Evolutionary conservation across 2,113 vertebrate species (phyloP), one percentile per base, ranked within the genome.

Genomic region (Cryptomyrus ogoouensis): DNA sequence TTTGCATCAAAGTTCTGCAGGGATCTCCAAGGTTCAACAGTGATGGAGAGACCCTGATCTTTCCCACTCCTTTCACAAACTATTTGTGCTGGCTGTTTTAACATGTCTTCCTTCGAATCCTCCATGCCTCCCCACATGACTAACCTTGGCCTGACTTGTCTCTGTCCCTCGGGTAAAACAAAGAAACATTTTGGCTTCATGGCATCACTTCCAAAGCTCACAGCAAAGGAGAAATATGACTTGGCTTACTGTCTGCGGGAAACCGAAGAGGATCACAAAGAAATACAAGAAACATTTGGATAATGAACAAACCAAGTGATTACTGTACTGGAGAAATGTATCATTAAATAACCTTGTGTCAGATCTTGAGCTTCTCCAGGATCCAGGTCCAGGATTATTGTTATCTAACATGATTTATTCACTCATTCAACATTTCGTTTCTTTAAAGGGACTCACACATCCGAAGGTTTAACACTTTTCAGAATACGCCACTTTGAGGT

Each of bases 131-230:
- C 21, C 88, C 88, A 89, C 88, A 77, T 70, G 13, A 44, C 66
- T 50, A 89, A 74, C 88, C 66, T 80, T 89, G 88, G 88, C 88
- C n/a, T 89, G 62, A 89, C 88, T 77, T 31, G 31, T 49, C 42
- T 89, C 24, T 50, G 77, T 89, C 46, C 62, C 62, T 89, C 47
- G 24, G 66, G 66, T 58, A 50, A 80, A 80, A 42, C 74, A 80
- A 80, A 80, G 17, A 27, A 77, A 21, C 46, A 1, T 49, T 35
- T 77, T 50, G 88, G 88, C 66, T 89, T 12, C 52, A 3, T 42
- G 27, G 86, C 50, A 42, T 50, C 27, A 50, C 44, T 86, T 86
- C 49, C 83, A 49, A 49, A 24, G 47, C 44, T 86, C 44, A 12
- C 10, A 47, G 44, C n/a, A 13, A 50, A 50, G 35, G 70, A 77